These are phyloP conservation scores for Anas bernieri DNA, from an alignment of 2,797 vertebrate species.

Conservation along the genomic window DNA sequence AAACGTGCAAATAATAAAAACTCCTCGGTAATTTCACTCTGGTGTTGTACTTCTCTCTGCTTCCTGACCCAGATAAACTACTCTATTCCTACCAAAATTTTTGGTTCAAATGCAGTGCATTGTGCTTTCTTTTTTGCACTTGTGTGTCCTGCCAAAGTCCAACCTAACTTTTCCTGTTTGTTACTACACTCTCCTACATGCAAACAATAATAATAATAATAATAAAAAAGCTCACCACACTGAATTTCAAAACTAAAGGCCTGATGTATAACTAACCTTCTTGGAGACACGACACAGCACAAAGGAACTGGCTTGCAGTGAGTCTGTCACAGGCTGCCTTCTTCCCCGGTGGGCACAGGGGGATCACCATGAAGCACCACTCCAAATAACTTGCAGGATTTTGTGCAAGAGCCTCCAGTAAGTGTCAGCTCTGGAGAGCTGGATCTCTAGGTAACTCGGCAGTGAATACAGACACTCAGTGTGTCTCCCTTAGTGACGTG, in stretches of 20 bases:
- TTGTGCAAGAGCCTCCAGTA: background rate
- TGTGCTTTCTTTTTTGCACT: background rate
- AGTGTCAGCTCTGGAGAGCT: background rate
- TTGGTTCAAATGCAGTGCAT: background rate
- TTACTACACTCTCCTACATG: background rate
- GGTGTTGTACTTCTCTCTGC: background rate
- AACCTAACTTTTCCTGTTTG: background rate
- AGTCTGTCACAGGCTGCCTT: background rate
- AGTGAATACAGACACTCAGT: background rate
- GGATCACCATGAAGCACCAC: background rate
- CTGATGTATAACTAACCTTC: background rate
- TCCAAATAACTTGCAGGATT: background rate
- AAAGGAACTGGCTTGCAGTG: background rate
- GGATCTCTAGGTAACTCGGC: background rate
- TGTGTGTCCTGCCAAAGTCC: background rate
- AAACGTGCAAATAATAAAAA: background rate
- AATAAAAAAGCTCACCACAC: background rate
- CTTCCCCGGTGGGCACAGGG: rapidly evolving
- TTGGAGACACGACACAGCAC: background rate
- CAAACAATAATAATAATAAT: background rate
- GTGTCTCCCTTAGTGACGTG: background rate
- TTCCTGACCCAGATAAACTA: background rate
- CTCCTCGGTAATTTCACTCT: background rate
- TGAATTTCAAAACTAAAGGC: background rate
- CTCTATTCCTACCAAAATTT: background rate